Evolutionary conservation across 2,888 invertebrate genomes (phyloP), one percentile per base, ranked within the genome.

Genomic region (Trisateles emortualis): DNA sequence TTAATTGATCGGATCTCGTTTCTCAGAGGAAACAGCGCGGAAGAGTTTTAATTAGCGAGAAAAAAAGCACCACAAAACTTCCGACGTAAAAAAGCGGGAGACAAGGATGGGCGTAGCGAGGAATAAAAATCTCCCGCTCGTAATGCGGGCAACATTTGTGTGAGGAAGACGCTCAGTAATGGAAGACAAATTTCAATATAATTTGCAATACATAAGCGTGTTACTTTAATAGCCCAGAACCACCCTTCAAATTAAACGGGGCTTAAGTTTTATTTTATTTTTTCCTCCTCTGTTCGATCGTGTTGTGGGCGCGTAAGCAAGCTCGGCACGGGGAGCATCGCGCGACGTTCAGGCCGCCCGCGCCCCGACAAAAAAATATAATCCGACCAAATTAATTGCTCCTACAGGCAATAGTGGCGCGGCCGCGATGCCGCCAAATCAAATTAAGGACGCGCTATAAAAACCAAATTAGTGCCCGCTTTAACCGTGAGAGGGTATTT

Each of bases 171-270:
- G 87, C 88, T 86, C 88, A 86, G 92, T 92, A 92, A 92, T 92
- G 91, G 92, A 92, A 92, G 92, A 92, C 92, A 92, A 92, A 92
- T 92, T 92, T 93, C 93, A 92, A 93, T 93, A 93, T 93, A 92
- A 93, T 93, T 93, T 93, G 92, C 92, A 93, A 92, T 93, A 93
- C 93, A 93, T 93, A 93, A 92, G 93, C 93, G 93, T 93, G 92
- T 92, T 93, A 93, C 92, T 92, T 93, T 93, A 93, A 93, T 93
- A 93, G 93, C 88, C 93, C 92, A 90, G 92, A 93, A 93, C 93
- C 93, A 92, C 92, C 93, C 92, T 90, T 91, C 93, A 93, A 93
- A 93, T 93, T 93, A 93, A 93, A 93, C 91, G 91, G 88, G 88
- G 93, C 92, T 93, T 92, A 93, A 92, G 91, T 92, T 92, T 92